Evolutionary conservation across 2,113 vertebrate species (phyloP).

Genomic region (Serinus canaria): DNA sequence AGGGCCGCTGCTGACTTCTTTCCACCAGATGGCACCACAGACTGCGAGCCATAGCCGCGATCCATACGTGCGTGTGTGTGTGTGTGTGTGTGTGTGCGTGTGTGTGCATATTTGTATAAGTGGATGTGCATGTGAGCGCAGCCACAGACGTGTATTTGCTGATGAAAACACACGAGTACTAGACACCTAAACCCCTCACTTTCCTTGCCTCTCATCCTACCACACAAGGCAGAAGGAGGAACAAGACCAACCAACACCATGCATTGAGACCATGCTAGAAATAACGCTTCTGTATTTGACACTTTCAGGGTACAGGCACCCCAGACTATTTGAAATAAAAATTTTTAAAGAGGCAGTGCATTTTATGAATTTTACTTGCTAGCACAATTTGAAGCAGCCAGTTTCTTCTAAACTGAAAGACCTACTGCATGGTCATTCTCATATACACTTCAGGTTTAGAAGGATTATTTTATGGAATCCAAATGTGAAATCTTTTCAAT

Average conservation of each 20-base stretch:
- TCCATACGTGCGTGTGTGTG: background rate
- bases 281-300: background rate
- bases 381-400: background rate
- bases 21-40: constrained; percentile 80
- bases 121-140: background rate
- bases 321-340: background rate
- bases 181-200: background rate
- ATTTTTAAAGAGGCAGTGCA: background rate
- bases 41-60: constrained; percentile 41
- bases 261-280: accelerated
- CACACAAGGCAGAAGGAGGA: background rate
- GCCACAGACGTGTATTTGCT: background rate
- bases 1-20: constrained; percentile 28
- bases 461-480: background rate
- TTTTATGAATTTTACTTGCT: background rate
- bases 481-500: background rate
- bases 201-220: background rate
- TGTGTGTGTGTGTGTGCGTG: background rate
- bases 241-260: background rate
- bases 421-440: background rate
- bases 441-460: background rate
- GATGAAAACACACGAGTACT: background rate
- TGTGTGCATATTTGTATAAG: background rate
- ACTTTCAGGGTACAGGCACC: background rate
- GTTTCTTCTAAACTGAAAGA: background rate